A percentile compares a stretch with the other conserved stretches of the same genome.
Conservation (phyloP, 2,888 invertebrate genomes). For the Dicroscelio sp. region DNA sequence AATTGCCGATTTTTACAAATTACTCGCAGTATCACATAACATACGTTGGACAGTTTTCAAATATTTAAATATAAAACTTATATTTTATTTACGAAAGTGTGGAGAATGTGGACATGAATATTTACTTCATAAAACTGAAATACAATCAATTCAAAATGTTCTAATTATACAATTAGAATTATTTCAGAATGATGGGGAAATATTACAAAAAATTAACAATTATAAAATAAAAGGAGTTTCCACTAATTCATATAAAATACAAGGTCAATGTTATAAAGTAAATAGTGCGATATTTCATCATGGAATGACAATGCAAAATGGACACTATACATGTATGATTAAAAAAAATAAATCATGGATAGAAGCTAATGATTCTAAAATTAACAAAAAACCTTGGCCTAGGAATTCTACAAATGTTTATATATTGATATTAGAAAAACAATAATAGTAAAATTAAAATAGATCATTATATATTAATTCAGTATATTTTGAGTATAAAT, state of each 20-base stretch:
- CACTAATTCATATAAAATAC: neutral
- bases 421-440: neutral
- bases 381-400: neutral
- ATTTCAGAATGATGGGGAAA: neutral
- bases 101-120: neutral
- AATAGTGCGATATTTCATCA: conserved; percentile 16
- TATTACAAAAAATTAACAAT: neutral
- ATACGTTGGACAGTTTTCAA: no score
- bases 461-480: no score
- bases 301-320: neutral
- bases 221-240: neutral
- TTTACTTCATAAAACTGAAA: neutral
- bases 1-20: no score
- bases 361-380: neutral
- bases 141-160: neutral
- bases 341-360: conserved; percentile 8
- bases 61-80: no score
- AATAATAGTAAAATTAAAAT: no score
- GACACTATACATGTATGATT: conserved; percentile 19
- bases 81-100: no score
- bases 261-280: neutral
- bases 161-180: neutral
- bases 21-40: no score
- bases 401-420: neutral
- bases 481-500: no score